These are phyloP conservation scores for Neoarius graeffei DNA, from an alignment of 2,113 vertebrate genomes.

Conservation along the genomic window DNA sequence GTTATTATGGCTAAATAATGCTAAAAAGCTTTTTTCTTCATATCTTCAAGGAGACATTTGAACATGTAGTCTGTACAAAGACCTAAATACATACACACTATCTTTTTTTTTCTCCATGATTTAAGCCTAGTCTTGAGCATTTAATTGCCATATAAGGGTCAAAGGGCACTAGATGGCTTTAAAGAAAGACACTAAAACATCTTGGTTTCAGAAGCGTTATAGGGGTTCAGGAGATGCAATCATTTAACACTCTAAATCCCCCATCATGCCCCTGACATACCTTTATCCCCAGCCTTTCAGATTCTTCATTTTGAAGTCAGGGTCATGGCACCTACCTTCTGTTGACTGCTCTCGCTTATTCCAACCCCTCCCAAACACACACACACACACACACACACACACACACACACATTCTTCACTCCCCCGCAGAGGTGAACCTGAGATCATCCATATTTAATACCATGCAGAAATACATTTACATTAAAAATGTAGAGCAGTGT, in stretches of 20 bases:
- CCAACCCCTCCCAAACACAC: not conserved
- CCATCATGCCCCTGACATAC: constrained; percentile 28
- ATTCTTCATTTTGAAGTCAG: constrained; percentile 31
- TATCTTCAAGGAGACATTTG: not conserved
- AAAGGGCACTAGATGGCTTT: constrained; percentile 61
- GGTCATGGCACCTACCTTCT: constrained; percentile 26
- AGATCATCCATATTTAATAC: constrained; percentile 77
- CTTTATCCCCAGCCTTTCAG: constrained; percentile 29
- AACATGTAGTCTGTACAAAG: not conserved
- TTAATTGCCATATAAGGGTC: constrained; percentile 67
- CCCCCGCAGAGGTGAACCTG: constrained; percentile 56
- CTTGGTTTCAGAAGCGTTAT: constrained; percentile 18
- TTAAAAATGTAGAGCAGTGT: constrained; percentile 77
- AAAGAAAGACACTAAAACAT: constrained; percentile 53
- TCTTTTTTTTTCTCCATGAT: constrained; percentile 52
- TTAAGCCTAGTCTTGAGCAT: constrained; percentile 61
- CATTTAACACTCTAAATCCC: constrained; percentile 27
- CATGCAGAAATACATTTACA: constrained; percentile 78
- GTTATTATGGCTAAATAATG: not conserved
- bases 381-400: constrained; percentile 21
- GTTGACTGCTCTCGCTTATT: not conserved
- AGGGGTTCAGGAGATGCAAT: constrained; percentile 37
- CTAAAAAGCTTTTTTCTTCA: not conserved
- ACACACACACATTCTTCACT: constrained; percentile 42
- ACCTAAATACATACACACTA: not conserved